Evolutionary conservation across 1,140 invertebrate genomes (phyloP).

Genomic region (Conus betulinus): DNA sequence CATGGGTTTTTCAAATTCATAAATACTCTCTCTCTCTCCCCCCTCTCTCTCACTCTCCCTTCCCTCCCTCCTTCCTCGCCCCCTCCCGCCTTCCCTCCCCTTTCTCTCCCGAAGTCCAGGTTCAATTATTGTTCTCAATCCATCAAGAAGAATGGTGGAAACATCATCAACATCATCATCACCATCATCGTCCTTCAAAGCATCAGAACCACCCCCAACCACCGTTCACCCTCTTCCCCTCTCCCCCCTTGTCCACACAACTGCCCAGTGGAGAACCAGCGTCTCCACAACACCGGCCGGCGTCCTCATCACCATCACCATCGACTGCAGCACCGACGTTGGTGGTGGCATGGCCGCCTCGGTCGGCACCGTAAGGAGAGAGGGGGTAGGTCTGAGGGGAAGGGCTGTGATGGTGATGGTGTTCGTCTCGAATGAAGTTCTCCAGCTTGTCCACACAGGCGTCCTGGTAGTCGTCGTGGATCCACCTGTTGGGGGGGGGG

Average conservation of each 20-base stretch:
- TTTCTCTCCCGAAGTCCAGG: neutral
- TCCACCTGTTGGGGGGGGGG: slow-evolving; percentile 83
- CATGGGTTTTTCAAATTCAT: no score
- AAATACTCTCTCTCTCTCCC: no score
- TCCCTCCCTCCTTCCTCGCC: neutral
- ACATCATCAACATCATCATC: no score
- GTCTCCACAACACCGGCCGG: neutral
- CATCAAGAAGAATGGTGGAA: no score
- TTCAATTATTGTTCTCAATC: no score
- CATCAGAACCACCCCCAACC: no score
- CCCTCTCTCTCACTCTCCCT: neutral
- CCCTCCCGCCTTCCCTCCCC: neutral
- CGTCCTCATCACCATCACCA: neutral
- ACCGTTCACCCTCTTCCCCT: neutral
- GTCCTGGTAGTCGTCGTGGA: slow-evolving; percentile 99
- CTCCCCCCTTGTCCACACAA: neutral
- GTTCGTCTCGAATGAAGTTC: slow-evolving; percentile 76
- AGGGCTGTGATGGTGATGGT: neutral
- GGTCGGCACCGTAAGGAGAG: neutral
- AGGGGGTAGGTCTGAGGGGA: slow-evolving; percentile 7
- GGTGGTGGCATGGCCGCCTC: slow-evolving; percentile 1
- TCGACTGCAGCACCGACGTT: neutral
- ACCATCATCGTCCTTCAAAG: no score
- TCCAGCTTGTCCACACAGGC: slow-evolving; percentile 99
- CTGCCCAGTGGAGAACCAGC: neutral